Conservation (phyloP, 2,888 invertebrate species). For the Drosophila prolongata region DNA sequence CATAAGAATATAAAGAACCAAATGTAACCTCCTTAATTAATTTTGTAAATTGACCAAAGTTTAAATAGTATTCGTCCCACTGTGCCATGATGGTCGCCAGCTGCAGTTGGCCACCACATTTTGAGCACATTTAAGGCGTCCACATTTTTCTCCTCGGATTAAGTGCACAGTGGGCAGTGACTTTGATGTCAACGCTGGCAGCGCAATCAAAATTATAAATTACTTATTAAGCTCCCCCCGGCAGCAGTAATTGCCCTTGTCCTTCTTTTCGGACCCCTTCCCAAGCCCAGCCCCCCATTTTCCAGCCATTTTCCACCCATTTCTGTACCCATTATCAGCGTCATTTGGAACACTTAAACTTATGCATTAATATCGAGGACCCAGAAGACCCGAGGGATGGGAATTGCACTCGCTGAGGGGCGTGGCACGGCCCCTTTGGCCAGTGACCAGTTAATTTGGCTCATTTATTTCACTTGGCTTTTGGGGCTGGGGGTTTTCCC, state of each 20-base stretch:
- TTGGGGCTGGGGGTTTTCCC: background rate
- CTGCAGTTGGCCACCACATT: constrained; percentile 45
- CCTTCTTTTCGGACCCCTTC: background rate
- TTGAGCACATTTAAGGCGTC: constrained; percentile 55
- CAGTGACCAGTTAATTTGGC: constrained; percentile 40
- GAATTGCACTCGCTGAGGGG: constrained; percentile 14
- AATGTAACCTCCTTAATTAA: no score
- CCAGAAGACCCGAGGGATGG: background rate
- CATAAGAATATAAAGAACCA: no score
- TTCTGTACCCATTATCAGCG: constrained; percentile 69
- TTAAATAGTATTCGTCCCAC: background rate
- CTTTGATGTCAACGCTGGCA: constrained; percentile 44
- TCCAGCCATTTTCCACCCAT: constrained; percentile 2
- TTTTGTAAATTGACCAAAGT: no score
- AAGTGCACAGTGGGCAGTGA: constrained; percentile 54
- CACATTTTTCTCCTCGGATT: constrained; percentile 67
- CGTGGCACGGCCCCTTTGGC: constrained; percentile 14
- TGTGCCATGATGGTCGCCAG: constrained; percentile 1
- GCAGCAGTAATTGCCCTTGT: constrained; percentile 19
- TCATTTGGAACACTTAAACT: constrained; percentile 76
- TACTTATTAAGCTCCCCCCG: constrained; percentile 68
- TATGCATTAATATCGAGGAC: constrained; percentile 65
- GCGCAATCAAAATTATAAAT: constrained; percentile 76
- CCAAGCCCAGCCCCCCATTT: no score
- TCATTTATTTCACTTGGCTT: constrained; percentile 39